Conservation (phyloP, 2,113 vertebrate genomes). For the Xiphophorus couchianus region DNA sequence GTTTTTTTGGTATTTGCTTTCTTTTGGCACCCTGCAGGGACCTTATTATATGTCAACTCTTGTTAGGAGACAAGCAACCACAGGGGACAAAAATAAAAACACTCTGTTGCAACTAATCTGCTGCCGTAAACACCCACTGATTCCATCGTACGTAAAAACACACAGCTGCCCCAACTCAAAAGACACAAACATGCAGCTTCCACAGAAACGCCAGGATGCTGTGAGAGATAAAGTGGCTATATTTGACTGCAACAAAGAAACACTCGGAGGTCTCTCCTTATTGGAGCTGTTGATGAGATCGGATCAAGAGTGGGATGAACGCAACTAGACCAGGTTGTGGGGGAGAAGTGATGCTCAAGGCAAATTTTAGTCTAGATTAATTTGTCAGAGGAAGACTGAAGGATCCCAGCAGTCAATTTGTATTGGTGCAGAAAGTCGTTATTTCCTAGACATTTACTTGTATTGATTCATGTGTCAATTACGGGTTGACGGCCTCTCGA, state of each 20-base stretch:
- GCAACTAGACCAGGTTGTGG: constrained; percentile 1
- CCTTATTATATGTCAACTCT: constrained; percentile 40
- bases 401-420: constrained; percentile 17
- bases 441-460: constrained; percentile 32
- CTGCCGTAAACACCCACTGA: constrained; percentile 46
- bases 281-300: constrained; percentile 13
- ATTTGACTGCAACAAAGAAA: constrained; percentile 2
- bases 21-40: constrained; percentile 44
- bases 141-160: constrained; percentile 15
- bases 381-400: constrained; percentile 29
- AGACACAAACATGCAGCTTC: constrained; percentile 9
- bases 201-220: background rate
- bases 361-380: constrained; percentile 23
- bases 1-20: constrained; percentile 11
- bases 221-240: background rate
- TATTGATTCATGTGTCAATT: constrained; percentile 49
- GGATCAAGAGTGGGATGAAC: constrained; percentile 18
- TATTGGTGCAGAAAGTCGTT: constrained; percentile 12
- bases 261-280: constrained; percentile 2
- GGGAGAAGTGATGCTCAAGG: constrained; percentile 36
- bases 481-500: constrained; percentile 15
- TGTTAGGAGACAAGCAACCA: constrained; percentile 44
- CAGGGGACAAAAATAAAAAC: constrained; percentile 54
- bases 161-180: constrained; percentile 2
- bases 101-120: constrained; percentile 37